phyloP scores from a whole-genome alignment of 2,888 invertebrate species.

The Sesamia inferens region DNA sequence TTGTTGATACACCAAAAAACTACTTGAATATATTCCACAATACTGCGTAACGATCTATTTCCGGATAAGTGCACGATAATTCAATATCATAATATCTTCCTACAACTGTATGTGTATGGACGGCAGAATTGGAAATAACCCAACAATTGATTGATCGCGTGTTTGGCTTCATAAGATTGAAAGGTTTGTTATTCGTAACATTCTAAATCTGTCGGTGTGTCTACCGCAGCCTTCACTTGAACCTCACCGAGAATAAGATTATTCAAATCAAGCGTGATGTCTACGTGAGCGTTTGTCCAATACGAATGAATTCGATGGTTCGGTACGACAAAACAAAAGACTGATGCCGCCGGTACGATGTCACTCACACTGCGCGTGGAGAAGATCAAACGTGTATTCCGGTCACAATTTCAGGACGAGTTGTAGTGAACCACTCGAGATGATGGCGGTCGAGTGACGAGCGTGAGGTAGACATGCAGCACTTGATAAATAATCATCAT shows the following conservation, averaged over 20 bases:
- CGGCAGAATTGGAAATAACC: constrained; percentile 51
- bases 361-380: neutral
- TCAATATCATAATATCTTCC: constrained; percentile 24
- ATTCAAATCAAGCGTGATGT: neutral
- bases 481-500: neutral
- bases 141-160: constrained; percentile 55
- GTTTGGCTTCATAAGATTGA: constrained; percentile 61
- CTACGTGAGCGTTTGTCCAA: neutral
- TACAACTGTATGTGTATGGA: neutral
- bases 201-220: constrained; percentile 18
- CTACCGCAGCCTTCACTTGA: neutral
- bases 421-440: neutral
- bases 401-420: neutral
- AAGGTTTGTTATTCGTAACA: constrained; percentile 22
- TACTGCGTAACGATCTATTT: constrained; percentile 32
- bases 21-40: neutral
- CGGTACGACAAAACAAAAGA: neutral
- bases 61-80: constrained; percentile 19
- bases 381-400: neutral
- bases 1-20: constrained; percentile 10
- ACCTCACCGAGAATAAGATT: neutral
- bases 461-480: neutral
- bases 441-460: neutral
- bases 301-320: neutral
- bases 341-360: neutral